These are phyloP conservation scores for Linnaemya vulpina DNA, from an alignment of 2,888 invertebrate genomes.

Conservation along the genomic window DNA sequence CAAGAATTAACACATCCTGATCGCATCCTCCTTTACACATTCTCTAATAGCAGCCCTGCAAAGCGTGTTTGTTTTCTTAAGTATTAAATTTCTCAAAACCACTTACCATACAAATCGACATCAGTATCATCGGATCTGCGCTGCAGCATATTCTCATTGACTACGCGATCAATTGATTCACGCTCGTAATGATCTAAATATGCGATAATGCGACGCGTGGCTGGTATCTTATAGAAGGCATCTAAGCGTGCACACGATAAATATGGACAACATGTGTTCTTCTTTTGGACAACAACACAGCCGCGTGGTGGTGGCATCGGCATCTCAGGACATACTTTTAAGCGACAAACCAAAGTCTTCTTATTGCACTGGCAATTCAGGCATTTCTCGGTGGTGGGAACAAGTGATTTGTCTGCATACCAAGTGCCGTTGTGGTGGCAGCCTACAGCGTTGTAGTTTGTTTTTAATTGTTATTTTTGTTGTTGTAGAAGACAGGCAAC, in stretches of 20 bases:
- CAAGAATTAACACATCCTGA: not conserved
- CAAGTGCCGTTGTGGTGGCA: slow-evolving; percentile 89
- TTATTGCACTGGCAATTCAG: slow-evolving; percentile 89
- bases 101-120: slow-evolving; percentile 78
- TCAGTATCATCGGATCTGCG: slow-evolving; percentile 81
- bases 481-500: not conserved
- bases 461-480: not conserved
- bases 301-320: slow-evolving; percentile 90
- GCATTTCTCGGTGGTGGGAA: slow-evolving; percentile 89
- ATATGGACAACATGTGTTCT: slow-evolving; percentile 90
- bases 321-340: slow-evolving; percentile 89
- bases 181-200: slow-evolving; percentile 81
- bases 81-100: slow-evolving; percentile 14
- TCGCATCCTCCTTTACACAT: not conserved
- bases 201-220: slow-evolving; percentile 80
- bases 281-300: slow-evolving; percentile 88
- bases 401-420: slow-evolving; percentile 87
- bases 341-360: slow-evolving; percentile 89
- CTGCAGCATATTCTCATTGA: slow-evolving; percentile 81
- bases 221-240: slow-evolving; percentile 79
- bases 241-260: slow-evolving; percentile 88
- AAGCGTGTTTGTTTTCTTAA: slow-evolving; percentile 23
- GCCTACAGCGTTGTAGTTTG: slow-evolving; percentile 82
- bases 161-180: slow-evolving; percentile 81
- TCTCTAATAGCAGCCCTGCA: not conserved